phyloP scores from a whole-genome alignment of 2,888 invertebrate species.

The Polyommatus iphigenia region DNA sequence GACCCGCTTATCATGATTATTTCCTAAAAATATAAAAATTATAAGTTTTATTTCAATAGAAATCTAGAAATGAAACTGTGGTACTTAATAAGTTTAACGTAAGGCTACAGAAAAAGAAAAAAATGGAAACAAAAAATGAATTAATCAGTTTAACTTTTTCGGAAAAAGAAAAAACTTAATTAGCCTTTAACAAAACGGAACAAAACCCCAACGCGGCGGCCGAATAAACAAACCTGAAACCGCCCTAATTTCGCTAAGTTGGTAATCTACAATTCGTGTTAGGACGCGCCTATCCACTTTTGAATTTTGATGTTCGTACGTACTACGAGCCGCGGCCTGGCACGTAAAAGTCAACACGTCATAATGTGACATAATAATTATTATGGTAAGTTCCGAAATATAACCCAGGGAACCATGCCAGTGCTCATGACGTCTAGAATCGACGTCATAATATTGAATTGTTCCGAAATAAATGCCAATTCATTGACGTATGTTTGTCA shows the following conservation, averaged over 20 bases:
- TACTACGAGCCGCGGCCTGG: neutral
- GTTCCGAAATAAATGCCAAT: no score
- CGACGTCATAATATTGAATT: no score
- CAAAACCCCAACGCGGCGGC: constrained; percentile 19
- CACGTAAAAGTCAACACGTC: neutral
- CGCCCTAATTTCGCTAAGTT: constrained; percentile 57
- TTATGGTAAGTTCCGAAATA: no score
- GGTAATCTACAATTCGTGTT: constrained; percentile 63
- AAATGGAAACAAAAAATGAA: neutral
- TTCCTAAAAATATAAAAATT: no score
- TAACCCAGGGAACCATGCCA: no score
- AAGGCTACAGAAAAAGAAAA: neutral
- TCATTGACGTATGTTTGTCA: no score
- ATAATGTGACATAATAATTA: no score
- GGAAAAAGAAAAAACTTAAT: constrained; percentile 22
- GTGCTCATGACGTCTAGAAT: no score
- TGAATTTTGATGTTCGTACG: constrained; percentile 3
- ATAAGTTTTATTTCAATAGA: no score
- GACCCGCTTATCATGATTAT: no score
- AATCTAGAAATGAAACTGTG: no score
- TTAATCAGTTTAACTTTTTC: neutral
- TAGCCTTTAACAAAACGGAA: constrained; percentile 19
- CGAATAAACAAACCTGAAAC: constrained; percentile 37
- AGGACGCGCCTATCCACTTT: constrained; percentile 56
- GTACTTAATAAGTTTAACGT: no score